Evolutionary conservation across 2,113 vertebrate genomes (phyloP).

Genomic region (Sinocyclocheilus maitianheensis): DNA sequence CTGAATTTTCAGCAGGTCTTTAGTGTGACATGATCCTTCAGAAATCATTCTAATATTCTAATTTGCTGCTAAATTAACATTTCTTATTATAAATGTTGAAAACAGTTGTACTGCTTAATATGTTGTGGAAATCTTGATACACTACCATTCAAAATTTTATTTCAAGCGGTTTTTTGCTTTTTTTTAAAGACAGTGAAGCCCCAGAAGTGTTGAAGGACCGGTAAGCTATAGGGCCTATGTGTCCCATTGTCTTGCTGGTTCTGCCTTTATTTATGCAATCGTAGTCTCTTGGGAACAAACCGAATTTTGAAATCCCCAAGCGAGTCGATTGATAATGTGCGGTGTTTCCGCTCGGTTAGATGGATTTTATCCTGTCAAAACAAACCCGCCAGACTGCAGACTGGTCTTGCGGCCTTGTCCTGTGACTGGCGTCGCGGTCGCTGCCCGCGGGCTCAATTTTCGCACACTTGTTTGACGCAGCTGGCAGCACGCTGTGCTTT

Average conservation of each 20-base stretch:
- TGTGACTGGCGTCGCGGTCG: slow-evolving; percentile 1
- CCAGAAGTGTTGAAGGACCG: background rate
- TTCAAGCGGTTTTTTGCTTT: no score
- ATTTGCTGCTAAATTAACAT: no score
- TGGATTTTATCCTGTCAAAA: slow-evolving; percentile 57
- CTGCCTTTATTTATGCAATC: background rate
- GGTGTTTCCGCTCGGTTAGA: slow-evolving; percentile 38
- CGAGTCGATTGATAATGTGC: slow-evolving; percentile 24
- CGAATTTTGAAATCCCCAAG: background rate
- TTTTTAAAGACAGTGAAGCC: background rate
- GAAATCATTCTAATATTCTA: no score
- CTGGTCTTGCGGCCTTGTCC: slow-evolving; percentile 15
- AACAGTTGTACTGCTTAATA: background rate
- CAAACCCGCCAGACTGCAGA: slow-evolving; percentile 46
- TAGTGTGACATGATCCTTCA: no score
- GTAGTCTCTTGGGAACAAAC: background rate
- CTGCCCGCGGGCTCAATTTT: slow-evolving; percentile 16
- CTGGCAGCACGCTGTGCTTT: slow-evolving; percentile 66
- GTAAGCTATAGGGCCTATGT: background rate
- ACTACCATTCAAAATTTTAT: no score
- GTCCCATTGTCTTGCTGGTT: slow-evolving; percentile 1
- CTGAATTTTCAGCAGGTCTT: no score
- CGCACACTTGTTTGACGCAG: slow-evolving; percentile 62
- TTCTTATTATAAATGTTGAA: no score
- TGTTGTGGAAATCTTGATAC: background rate